These are phyloP conservation scores for Dicroscelio sp. DNA, from an alignment of 2,888 invertebrate genomes.

Conservation along the genomic window DNA sequence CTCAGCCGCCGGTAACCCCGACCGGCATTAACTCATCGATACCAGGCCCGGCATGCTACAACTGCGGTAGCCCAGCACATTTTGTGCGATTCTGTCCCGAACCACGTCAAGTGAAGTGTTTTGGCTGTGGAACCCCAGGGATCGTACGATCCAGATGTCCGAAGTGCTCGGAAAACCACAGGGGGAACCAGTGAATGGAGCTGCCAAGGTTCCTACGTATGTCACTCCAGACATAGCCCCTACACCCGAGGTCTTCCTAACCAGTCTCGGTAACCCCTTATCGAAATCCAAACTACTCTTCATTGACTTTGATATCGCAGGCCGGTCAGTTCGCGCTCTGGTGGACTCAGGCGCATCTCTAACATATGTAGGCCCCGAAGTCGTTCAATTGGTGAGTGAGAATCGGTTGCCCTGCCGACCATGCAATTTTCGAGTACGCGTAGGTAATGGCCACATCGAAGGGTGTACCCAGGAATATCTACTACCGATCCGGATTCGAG, in stretches of 20 bases:
- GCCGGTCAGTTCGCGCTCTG: not conserved
- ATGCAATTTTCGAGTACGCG: not conserved
- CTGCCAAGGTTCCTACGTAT: not conserved
- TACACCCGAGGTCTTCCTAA: not conserved
- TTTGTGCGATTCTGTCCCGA: not conserved
- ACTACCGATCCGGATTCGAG: not conserved
- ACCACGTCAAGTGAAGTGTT: not conserved
- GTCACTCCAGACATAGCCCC: not conserved
- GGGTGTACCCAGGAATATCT: not conserved
- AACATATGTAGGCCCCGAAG: not conserved
- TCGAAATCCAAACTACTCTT: no score
- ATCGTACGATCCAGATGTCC: not conserved
- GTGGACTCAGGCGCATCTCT: conserved; percentile 19
- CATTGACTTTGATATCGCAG: not conserved
- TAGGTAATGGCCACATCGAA: conserved; percentile 12
- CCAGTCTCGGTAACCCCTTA: no score
- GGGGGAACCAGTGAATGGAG: not conserved
- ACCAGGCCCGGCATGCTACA: not conserved
- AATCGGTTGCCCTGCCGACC: no score
- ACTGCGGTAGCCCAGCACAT: not conserved
- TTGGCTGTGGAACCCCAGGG: not conserved
- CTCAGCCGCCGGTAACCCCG: not conserved
- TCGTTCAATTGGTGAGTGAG: not conserved
- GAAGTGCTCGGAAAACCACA: conserved; percentile 3
- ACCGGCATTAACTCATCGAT: not conserved